Evolutionary conservation across 2,888 invertebrate genomes (phyloP).

Genomic region (Tipula unca): DNA sequence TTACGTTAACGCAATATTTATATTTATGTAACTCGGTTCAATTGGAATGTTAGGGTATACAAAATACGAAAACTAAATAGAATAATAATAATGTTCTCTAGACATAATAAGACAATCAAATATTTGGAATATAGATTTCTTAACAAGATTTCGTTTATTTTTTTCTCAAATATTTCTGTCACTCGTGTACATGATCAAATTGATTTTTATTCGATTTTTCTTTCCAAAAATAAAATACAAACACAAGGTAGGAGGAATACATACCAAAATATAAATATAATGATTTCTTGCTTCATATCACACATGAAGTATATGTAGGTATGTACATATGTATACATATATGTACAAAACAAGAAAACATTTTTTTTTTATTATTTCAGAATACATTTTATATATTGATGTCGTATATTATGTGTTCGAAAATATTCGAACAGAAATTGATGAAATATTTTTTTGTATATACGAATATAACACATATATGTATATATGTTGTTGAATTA

Average conservation of each 20-base stretch:
- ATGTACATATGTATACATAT: too few species aligned
- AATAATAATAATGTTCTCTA: not conserved
- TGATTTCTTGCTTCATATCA: not conserved
- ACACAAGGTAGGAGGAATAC: not conserved
- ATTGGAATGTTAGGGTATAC: not conserved
- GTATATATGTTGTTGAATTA: not conserved
- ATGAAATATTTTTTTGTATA: not conserved
- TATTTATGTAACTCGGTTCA: not conserved
- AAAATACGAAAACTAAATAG: not conserved
- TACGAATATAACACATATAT: too few species aligned
- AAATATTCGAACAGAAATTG: not conserved
- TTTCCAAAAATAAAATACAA: not conserved
- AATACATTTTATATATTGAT: not conserved
- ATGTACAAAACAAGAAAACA: not conserved
- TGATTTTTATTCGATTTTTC: not conserved
- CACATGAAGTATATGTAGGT: not conserved
- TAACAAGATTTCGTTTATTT: not conserved
- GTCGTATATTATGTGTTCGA: not conserved
- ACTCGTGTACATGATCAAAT: not conserved
- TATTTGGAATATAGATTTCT: not conserved
- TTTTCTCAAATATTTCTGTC: not conserved
- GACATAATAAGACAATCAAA: not conserved
- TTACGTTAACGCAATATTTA: not conserved
- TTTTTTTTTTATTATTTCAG: not conserved
- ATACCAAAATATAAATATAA: not conserved